A percentile compares a stretch with the other conserved stretches of the same genome.
Conservation (phyloP, 2,113 vertebrate species). For the Mormoops blainvillei region DNA sequence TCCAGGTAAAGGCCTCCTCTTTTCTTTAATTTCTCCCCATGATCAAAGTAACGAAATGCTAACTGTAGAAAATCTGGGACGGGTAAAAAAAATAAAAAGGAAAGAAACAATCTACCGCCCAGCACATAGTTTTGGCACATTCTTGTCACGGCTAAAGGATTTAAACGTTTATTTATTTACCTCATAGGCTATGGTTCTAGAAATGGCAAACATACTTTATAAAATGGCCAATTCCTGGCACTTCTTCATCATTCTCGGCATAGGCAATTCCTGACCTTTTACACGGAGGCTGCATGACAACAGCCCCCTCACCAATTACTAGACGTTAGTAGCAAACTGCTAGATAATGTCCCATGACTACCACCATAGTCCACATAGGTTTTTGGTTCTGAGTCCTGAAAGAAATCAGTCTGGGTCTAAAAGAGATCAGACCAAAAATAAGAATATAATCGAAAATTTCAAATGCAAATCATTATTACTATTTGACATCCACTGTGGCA, state of each 20-base stretch:
- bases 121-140: neutral
- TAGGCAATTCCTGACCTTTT: neutral
- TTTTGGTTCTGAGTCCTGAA: neutral
- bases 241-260: neutral
- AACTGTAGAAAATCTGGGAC: neutral
- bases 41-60: neutral
- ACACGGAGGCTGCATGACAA: neutral
- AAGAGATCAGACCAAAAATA: neutral
- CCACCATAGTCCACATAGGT: neutral
- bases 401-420: neutral
- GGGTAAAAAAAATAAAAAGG: neutral
- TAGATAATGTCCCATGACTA: neutral
- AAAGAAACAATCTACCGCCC: neutral
- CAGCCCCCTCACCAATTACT: neutral
- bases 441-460: neutral
- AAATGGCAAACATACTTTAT: neutral
- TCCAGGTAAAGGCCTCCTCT: neutral
- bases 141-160: neutral
- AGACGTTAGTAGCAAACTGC: neutral
- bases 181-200: neutral
- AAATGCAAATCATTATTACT: neutral
- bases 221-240: neutral
- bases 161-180: neutral
- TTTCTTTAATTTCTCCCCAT: neutral
- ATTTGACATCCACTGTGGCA: neutral